Evolutionary conservation across 2,888 invertebrate species (phyloP).

Genomic region (Drosophila stalkeri): DNA sequence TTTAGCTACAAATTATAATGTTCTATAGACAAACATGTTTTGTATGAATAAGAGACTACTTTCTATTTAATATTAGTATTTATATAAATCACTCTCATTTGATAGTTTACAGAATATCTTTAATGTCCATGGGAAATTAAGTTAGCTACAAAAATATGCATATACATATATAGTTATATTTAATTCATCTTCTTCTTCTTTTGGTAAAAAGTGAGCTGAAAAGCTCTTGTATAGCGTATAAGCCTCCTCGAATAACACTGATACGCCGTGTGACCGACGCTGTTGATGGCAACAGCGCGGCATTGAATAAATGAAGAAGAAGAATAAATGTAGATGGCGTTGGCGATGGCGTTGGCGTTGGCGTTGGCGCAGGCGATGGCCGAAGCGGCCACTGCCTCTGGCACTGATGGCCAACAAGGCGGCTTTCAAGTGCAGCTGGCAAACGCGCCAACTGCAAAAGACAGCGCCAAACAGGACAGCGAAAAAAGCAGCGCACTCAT

Average conservation of each 20-base stretch:
- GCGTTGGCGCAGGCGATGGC: slow-evolving; percentile 38
- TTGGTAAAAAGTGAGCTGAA: slow-evolving; percentile 47
- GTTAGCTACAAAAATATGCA: background rate
- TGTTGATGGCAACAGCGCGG: slow-evolving; percentile 58
- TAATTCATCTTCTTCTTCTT: slow-evolving; percentile 16
- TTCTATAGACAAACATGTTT: background rate
- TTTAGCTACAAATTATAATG: too few relatives aligned
- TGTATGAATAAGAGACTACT: background rate
- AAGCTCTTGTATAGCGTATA: slow-evolving; percentile 53
- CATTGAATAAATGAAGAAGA: slow-evolving; percentile 76
- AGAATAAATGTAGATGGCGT: slow-evolving; percentile 52
- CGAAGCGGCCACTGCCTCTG: slow-evolving; percentile 43
- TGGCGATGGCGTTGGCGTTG: slow-evolving; percentile 38
- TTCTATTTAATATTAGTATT: background rate
- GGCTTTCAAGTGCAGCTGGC: slow-evolving; percentile 76
- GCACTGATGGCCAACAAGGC: slow-evolving; percentile 59
- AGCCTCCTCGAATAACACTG: slow-evolving; percentile 60
- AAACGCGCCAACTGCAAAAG: slow-evolving; percentile 68
- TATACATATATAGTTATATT: slow-evolving; percentile 18
- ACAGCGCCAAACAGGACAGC: slow-evolving; percentile 60
- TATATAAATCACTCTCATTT: background rate
- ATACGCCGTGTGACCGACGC: slow-evolving; percentile 70
- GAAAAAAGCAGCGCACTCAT: slow-evolving; percentile 51
- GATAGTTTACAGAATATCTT: background rate
- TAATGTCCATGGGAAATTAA: slow-evolving; percentile 29